Percentiles rank a stretch among this genome's conserved stretches.
phyloP scores from a whole-genome alignment of 2,797 vertebrate genomes.

The Nyctibius grandis region DNA sequence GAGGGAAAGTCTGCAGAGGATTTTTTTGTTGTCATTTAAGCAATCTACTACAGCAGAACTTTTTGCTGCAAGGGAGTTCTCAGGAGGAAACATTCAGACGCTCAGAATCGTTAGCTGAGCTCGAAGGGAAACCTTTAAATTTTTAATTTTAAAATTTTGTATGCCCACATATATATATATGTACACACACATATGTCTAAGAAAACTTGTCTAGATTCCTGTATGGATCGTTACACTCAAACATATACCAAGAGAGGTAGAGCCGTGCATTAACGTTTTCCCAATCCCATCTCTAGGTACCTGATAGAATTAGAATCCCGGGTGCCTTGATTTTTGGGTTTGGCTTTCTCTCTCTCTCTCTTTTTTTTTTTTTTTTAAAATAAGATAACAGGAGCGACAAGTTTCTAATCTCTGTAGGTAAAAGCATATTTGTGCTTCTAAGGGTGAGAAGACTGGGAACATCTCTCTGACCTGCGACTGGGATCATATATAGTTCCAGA shows the following conservation, averaged over 20 bases:
- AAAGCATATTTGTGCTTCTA: background rate
- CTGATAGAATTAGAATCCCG: background rate
- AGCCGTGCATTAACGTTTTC: background rate
- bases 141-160: background rate
- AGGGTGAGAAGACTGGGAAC: background rate
- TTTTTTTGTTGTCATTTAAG: background rate
- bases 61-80: background rate
- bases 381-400: background rate
- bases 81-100: background rate
- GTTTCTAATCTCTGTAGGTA: background rate
- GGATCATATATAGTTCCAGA: slow-evolving; percentile 56
- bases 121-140: background rate
- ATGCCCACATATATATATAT: no score
- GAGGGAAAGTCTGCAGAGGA: background rate
- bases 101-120: background rate
- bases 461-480: slow-evolving; percentile 44
- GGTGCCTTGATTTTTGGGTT: background rate
- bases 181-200: background rate
- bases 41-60: background rate
- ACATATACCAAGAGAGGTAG: background rate
- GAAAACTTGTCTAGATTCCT: background rate
- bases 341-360: background rate
- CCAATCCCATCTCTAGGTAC: background rate
- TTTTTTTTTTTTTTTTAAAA: rapidly evolving
- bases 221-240: background rate